These are phyloP conservation scores for Augochlorella aurata DNA, from an alignment of 2,888 invertebrate species.

Conservation along the genomic window DNA sequence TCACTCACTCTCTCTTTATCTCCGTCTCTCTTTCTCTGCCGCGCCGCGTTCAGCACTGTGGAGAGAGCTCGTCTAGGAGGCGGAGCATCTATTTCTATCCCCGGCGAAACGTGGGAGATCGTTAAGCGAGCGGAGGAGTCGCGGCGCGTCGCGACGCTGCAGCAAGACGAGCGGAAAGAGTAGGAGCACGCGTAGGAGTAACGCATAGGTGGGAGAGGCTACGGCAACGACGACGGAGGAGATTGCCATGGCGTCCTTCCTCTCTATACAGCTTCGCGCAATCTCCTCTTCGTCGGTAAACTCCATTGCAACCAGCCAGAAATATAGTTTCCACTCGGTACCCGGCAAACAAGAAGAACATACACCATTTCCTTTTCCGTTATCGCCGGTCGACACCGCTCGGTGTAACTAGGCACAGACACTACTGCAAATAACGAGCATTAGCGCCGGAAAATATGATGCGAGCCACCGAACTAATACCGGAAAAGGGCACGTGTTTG, in stretches of 20 bases:
- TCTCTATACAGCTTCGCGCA: not conserved
- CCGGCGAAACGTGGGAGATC: constrained; percentile 52
- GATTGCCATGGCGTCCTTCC: constrained; percentile 41
- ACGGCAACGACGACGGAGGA: not conserved
- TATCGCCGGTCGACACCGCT: not conserved
- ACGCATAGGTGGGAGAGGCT: constrained; percentile 28
- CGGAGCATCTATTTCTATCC: constrained; percentile 79
- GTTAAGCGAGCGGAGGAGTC: constrained; percentile 53
- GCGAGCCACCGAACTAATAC: not conserved
- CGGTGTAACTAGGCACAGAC: constrained; percentile 18
- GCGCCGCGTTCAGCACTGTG: constrained; percentile 34
- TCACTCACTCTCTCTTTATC: not conserved
- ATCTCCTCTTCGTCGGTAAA: not conserved
- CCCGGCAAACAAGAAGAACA: constrained; percentile 29
- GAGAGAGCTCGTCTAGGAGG: constrained; percentile 76
- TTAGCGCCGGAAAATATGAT: not conserved
- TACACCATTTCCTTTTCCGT: constrained; percentile 29
- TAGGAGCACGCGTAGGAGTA: constrained; percentile 53
- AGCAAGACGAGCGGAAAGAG: constrained; percentile 39
- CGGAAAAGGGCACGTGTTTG: not conserved
- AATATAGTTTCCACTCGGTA: constrained; percentile 36
- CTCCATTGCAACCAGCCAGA: constrained; percentile 36
- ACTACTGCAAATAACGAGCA: constrained; percentile 8
- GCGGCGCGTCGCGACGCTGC: constrained; percentile 37
- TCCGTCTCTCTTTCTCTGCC: constrained; percentile 11